A percentile compares a stretch with the other conserved stretches of the same genome.
phyloP scores from a whole-genome alignment of 1,140 invertebrate species.

The Pogonomyrmex barbatus region DNA sequence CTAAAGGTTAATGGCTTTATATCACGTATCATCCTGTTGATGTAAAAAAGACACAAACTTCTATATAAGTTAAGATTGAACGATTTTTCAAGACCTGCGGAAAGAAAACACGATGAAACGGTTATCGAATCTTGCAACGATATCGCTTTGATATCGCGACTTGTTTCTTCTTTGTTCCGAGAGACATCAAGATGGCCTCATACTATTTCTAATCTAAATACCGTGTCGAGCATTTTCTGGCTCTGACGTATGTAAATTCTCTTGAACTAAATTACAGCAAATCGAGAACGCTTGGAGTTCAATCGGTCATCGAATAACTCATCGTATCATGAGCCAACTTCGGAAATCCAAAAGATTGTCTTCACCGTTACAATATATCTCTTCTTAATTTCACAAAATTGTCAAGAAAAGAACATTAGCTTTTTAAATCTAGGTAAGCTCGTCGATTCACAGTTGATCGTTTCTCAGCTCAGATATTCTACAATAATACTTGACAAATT shows the following conservation, averaged over 20 bases:
- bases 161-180: constrained; percentile 55
- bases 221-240: constrained; percentile 64
- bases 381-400: constrained; percentile 9
- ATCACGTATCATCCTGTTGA: neutral
- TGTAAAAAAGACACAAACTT: neutral
- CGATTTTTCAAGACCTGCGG: neutral
- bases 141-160: constrained; percentile 5
- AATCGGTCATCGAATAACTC: constrained; percentile 39
- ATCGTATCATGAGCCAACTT: constrained; percentile 4
- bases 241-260: constrained; percentile 60
- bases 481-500: neutral
- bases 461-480: neutral
- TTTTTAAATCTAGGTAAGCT: constrained; percentile 27
- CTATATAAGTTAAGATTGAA: neutral
- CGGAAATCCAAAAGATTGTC: constrained; percentile 24
- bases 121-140: constrained; percentile 17
- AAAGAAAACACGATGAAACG: neutral
- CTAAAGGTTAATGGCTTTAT: constrained; percentile 14
- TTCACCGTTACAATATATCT: neutral
- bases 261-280: constrained; percentile 67
- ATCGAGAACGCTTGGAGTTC: constrained; percentile 28
- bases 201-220: constrained; percentile 53
- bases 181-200: constrained; percentile 49
- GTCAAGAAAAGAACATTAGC: neutral
- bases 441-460: neutral